Base-by-base conservation (phyloP, 1,140 invertebrate species). In the Popillia japonica region DNA sequence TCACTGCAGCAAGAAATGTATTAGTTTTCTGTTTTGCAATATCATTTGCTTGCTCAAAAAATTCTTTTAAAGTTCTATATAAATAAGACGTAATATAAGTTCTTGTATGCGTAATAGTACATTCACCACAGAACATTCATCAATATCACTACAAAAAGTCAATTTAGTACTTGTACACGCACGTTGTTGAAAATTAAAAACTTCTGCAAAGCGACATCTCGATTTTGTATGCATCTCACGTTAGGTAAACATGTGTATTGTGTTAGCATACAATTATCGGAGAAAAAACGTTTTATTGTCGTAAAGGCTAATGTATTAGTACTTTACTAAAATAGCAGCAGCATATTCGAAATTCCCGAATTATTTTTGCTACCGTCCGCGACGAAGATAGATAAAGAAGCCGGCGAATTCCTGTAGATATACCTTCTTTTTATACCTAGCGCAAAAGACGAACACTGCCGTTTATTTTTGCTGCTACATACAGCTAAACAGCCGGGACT, bases 321-420 rank as follows among this genome's bases (percentile, higher is more conserved):
- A 68, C 61, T 68, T 68, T 68, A 68, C 61, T 68, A 68, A 68
- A 68, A 68, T 68, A 68, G 61, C 61, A 68, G 61, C 61, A 68
- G 61, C 61, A 68, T 68, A 68, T 68, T 68, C 61, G 61, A 23
- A 34, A 68, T 68, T 68, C 61, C 61, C 61, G 61, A 68, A 68
- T 68, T 68, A 68, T 68, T 68, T 68, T 68, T 68, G 61, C 61
- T 14, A 34, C 8, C n/a, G 61, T 34, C 27, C 22, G 20, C 22
- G 61, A 34, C 61, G 17, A 20, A 23, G 61, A 68, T 68, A 14
- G 27, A 68, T 68, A 68, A 68, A 68, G 61, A 68, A 68, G 61
- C 61, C 61, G 61, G 61, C 61, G 61, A 34, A 68, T 68, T 68
- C 61, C 20, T 68, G 61, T 20, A 20, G 17, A 68, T 68, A 20